Evolutionary conservation across 2,113 vertebrate genomes (phyloP), one percentile per base, ranked within the genome.

Genomic region (Girardinichthys multiradiatus): DNA sequence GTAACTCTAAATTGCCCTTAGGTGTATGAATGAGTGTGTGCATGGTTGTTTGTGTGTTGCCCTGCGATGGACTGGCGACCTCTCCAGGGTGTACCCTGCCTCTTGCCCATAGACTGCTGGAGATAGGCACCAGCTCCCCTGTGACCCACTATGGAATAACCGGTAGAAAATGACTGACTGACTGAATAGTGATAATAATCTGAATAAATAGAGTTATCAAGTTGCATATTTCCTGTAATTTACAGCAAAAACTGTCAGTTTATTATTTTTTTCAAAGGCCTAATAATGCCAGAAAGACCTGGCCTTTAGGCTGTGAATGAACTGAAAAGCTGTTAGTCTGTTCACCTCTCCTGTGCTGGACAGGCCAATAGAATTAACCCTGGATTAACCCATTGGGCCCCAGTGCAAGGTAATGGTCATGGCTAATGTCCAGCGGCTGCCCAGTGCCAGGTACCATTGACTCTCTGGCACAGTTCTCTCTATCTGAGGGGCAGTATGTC

Each of bases 321-420:
- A 65, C 45, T 70, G 57, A 86, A 80, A 70, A 82, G 68, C 80
- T 86, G 90, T 86, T 86, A 84, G 79, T 86, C 85, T 86, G 82
- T 86, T 86, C 80, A 39, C 74, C 72, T 87, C 74, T 74, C 74
- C 69, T 69, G 64, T 87, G 80, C 83, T 83, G 84, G 61, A 75
- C 80, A 61, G 85, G 85, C 83, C 90, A 87, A 87, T 72, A 81
- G 81, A 93, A 92, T 91, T 90, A 90, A 92, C 90, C 86, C 90
- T 81, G 83, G 88, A 90, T 94, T 90, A 92, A 92, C 88, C 90
- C 89, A 77, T 81, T 84, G 77, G 85, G 86, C 85, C 83, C 21
- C 54, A 81, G 88, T 87, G 85, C 84, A 81, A 88, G 79, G 90
- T 90, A 91, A 91, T 90, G 89, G 90, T 84, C 81, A 76, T 81